Evolutionary conservation across 2,888 invertebrate genomes (phyloP), one percentile per base, ranked within the genome.

Genomic region (Agrochola circellaris): DNA sequence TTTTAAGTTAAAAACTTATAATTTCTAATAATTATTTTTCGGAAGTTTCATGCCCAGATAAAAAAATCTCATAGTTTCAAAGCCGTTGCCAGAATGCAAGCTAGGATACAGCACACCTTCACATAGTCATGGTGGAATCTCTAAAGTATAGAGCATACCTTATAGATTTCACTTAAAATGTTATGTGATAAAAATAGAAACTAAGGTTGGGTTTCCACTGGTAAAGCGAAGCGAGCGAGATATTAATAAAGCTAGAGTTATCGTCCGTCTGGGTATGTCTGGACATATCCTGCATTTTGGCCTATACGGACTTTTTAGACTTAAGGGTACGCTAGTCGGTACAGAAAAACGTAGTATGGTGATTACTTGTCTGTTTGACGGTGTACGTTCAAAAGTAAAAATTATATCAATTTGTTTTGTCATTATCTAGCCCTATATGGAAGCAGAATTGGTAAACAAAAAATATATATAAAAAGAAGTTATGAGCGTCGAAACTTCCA

Each of bases 171-270:
- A 78, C 68, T 60, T 60, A 15, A 68, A 78, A 61, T 42, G 1
- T 13, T 79, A 56, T 15, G 17, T 54, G 71, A 30, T 68, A 64
- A 72, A 82, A 77, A 83, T 77, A 73, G 48, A 73, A 58, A 30
- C 17, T 34, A 8, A 61, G 23, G 67, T 30, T 68, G 30, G 0
- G 42, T 51, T n/a, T 23, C 26, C 67, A 64, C 38, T 48, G 48
- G 20, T 34, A 26, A 17, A 42, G 54, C 23, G 9, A 7, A 42
- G 68, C 38, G 54, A 60, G 20, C 13, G 13, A 13, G 7, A 26
- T 34, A 11, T 23, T 17, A 11, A 45, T 26, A n/a, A 45, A 26
- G 5, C n/a, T 51, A 30, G 9, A 54, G 42, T n/a, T 38, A 23
- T 11, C 15, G 11, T 11, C 60, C 8, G 20, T n/a, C 13, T 66